Evolutionary conservation across 1,140 invertebrate species (phyloP).

Genomic region (Triops longicaudatus): DNA sequence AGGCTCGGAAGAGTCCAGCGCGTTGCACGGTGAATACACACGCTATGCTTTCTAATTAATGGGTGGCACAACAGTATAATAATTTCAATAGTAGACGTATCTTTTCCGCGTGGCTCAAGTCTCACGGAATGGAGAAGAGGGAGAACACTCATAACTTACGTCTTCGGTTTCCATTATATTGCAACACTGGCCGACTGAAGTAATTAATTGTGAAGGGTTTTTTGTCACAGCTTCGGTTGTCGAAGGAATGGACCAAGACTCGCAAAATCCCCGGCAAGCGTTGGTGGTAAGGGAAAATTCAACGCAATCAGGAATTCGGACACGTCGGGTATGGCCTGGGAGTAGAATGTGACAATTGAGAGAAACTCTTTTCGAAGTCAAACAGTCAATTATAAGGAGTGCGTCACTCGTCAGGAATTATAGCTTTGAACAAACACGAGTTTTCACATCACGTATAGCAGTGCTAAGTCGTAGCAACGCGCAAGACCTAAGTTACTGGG

Average conservation of each 20-base stretch:
- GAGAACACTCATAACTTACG: conserved; percentile 43
- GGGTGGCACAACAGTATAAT: neutral
- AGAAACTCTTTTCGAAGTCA: neutral
- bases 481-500: neutral
- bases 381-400: neutral
- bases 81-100: neutral
- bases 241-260: conserved; percentile 65
- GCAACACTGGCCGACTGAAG: conserved; percentile 78
- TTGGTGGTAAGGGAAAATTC: conserved; percentile 75
- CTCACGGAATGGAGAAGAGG: neutral
- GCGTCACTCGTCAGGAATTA: neutral
- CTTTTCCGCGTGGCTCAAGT: neutral
- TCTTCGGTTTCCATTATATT: conserved; percentile 79
- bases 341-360: conserved; percentile 24
- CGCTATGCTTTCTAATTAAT: neutral
- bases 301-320: conserved; percentile 71
- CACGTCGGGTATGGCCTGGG: conserved; percentile 63
- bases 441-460: neutral
- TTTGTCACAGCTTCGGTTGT: conserved; percentile 46
- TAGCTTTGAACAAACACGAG: neutral
- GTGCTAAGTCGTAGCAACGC: neutral
- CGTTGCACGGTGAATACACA: neutral
- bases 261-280: conserved; percentile 75
- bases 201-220: conserved; percentile 60
- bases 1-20: neutral